phyloP scores from a whole-genome alignment of 2,113 vertebrate genomes.

The Nasalis larvatus region DNA sequence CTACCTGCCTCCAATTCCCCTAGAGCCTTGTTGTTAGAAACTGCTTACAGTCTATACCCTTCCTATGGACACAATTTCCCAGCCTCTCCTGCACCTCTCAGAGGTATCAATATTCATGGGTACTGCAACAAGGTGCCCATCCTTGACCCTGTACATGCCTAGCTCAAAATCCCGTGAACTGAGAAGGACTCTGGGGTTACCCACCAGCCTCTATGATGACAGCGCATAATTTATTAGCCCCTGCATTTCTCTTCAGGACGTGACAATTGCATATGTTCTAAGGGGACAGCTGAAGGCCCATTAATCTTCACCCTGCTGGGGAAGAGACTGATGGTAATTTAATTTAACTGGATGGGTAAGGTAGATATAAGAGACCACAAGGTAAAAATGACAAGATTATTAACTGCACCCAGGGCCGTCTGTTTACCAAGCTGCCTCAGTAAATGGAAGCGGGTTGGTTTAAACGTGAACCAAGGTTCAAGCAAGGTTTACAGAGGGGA shows the following conservation, averaged over 20 bases:
- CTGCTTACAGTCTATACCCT: neutral
- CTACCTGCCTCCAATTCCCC: neutral
- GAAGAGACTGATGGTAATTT: constrained; percentile 40
- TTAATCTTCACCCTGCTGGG: constrained; percentile 58
- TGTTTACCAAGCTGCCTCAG: constrained; percentile 10
- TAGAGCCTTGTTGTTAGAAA: neutral
- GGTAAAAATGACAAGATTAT: constrained; percentile 51
- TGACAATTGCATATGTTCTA: neutral
- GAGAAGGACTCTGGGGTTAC: neutral
- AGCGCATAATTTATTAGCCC: constrained; percentile 53
- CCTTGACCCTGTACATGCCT: neutral
- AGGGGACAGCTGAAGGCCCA: constrained; percentile 38
- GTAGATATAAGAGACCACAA: constrained; percentile 39
- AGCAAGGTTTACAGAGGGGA: neutral
- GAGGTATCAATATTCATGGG: neutral
- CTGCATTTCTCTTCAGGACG: constrained; percentile 25
- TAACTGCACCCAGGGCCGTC: neutral
- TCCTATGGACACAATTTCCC: neutral
- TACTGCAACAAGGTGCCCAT: neutral
- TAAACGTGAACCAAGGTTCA: constrained; percentile 20
- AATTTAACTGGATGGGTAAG: neutral
- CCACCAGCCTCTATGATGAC: constrained; percentile 12
- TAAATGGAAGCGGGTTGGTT: neutral
- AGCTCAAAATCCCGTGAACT: neutral
- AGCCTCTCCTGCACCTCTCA: neutral